These are phyloP conservation scores for Dendrophyllia cribrosa DNA, from an alignment of 64 coral and sea anemone genomes.

Conservation along the genomic window DNA sequence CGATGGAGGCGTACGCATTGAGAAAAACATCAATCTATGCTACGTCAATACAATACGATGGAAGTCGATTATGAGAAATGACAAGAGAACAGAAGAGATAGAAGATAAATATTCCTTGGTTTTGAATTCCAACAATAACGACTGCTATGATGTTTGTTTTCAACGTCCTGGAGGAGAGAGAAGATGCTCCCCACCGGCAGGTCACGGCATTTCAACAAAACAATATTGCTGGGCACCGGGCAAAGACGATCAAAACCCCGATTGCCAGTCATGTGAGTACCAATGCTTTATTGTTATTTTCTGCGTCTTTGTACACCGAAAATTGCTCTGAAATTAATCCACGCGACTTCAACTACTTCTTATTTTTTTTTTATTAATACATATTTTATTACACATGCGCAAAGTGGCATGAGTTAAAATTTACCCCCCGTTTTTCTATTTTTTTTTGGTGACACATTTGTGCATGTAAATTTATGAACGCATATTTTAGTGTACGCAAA, in stretches of 20 bases:
- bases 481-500: too few relatives aligned
- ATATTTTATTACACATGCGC: too few relatives aligned
- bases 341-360: too few relatives aligned
- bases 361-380: too few relatives aligned
- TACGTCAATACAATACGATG: constrained; percentile 92
- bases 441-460: too few relatives aligned
- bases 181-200: constrained; percentile 74
- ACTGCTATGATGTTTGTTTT: constrained; percentile 86
- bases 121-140: constrained; percentile 87
- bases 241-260: background rate
- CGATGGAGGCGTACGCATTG: constrained; percentile 84
- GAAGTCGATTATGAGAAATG: constrained; percentile 92
- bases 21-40: constrained; percentile 94
- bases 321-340: background rate
- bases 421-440: too few relatives aligned
- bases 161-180: background rate
- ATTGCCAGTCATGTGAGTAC: constrained; percentile 88
- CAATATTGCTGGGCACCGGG: constrained; percentile 91
- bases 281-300: background rate
- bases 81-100: background rate
- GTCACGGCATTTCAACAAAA: constrained; percentile 72
- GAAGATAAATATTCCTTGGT: constrained; percentile 64
- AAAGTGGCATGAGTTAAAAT: too few relatives aligned
- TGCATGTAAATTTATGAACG: too few relatives aligned
- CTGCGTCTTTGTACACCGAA: background rate